Evolutionary conservation across 2,888 invertebrate genomes (phyloP).

Genomic region (Zhuqinia jingwanae): DNA sequence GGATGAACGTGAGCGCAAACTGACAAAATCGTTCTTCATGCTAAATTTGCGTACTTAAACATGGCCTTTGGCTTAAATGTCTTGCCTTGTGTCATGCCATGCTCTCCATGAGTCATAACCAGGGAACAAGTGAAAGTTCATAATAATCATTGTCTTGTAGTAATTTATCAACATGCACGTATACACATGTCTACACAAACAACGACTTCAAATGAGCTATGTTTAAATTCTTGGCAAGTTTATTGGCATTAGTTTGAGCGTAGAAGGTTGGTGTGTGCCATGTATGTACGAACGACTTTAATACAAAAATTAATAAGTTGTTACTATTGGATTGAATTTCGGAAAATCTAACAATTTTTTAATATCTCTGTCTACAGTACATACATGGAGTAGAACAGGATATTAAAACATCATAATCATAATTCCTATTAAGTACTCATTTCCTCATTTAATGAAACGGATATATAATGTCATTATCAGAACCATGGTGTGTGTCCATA

Average conservation of each 20-base stretch:
- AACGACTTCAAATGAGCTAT: slow-evolving; percentile 11
- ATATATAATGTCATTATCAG: slow-evolving; percentile 32
- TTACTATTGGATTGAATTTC: no score
- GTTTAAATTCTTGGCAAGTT: slow-evolving; percentile 59
- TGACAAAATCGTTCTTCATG: neutral
- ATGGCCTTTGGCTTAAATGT: slow-evolving; percentile 40
- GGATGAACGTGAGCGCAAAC: no score
- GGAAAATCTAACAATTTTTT: no score
- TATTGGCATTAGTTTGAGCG: slow-evolving; percentile 47
- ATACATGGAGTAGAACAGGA: no score
- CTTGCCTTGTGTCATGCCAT: slow-evolving; percentile 15
- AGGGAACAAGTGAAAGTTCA: neutral
- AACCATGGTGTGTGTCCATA: neutral
- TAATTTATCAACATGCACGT: no score
- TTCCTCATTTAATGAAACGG: slow-evolving; percentile 35
- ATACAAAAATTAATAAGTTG: no score
- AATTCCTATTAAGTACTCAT: no score
- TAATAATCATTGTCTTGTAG: no score
- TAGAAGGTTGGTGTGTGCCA: neutral
- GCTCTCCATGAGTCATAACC: neutral
- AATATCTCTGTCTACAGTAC: no score
- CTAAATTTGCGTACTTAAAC: slow-evolving; percentile 38
- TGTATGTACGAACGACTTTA: no score
- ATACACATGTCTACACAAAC: neutral
- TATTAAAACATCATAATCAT: no score